Base-by-base conservation (phyloP, 2,797 vertebrate species). In the Phrynocephalus guinanensis region DNA sequence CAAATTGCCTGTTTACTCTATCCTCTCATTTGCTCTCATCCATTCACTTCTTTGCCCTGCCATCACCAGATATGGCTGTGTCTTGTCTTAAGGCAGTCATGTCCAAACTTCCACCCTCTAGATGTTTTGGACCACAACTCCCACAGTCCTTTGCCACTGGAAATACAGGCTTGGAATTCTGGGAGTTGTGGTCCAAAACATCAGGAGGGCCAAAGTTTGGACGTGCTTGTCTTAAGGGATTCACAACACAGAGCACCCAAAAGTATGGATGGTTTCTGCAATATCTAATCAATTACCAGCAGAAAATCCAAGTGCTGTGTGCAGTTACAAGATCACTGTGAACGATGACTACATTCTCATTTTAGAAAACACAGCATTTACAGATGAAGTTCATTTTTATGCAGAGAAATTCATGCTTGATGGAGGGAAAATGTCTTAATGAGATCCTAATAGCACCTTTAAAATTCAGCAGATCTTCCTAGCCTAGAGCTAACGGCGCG, bases 391-490 rank as follows among this genome's bases (percentile, higher is more conserved):
- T 84, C 66, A 9, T 20, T 67, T 44, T 38, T 90, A 50, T 89
- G 84, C 86, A 86, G 16, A 90, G 75, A 83, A 50, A 91, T 28
- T 44, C 70, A 2, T 87, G 81, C 79, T 75, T 15, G 22, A 28
- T 88, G 89, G 72, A 93, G 79, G 70, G 82, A 92, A 75, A 92
- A 88, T 93, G 70, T 3, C 18, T 81, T 82, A 82, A 87, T 86
- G 86, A 87, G 88, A 93, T 91, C 88, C 90, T 91, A 95, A 93
- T 86, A 90, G 90, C 4, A 68, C 56, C 90, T 92, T 96, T 86
- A 92, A 87, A 93, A 92, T 91, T 82, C 82, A 91, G 86, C 87
- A 86, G 52, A 79, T 79, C 77, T 79, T 38, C 77, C 85, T 82
- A 67, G 80, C 83, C 88, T 89, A 44, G 72, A 92, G 87, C 78